These are phyloP conservation scores for Meda fulgida DNA, from an alignment of 2,797 vertebrate genomes.

Conservation along the genomic window DNA sequence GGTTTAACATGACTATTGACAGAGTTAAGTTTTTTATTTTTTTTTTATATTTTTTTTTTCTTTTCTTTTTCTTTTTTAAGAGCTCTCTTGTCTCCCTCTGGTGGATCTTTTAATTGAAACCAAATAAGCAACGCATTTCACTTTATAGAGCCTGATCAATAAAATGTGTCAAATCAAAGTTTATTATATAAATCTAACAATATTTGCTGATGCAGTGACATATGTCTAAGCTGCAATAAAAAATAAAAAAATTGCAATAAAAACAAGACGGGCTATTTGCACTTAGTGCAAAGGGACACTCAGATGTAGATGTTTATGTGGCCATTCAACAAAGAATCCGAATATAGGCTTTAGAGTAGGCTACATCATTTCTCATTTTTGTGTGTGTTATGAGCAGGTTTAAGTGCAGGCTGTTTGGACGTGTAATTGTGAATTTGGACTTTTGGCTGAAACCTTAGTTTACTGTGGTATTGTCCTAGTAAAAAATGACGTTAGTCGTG, in stretches of 20 bases:
- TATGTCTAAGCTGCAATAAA: background rate
- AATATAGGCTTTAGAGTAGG: background rate
- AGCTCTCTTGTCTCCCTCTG: conserved; percentile 30
- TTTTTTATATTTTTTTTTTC: background rate
- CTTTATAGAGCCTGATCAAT: background rate
- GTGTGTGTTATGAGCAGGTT: background rate
- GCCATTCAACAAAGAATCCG: background rate
- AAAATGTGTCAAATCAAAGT: background rate
- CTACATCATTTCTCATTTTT: background rate
- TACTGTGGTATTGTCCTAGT: background rate
- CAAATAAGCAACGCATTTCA: background rate
- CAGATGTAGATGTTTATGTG: background rate
- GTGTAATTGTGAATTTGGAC: background rate
- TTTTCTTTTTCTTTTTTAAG: background rate
- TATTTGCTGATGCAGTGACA: background rate
- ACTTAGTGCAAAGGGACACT: background rate
- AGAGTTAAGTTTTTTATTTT: background rate
- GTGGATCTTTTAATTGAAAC: background rate
- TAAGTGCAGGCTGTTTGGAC: background rate
- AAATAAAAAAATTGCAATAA: background rate
- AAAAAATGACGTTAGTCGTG: background rate
- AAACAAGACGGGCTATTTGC: background rate
- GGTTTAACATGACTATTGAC: background rate
- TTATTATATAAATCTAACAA: background rate
- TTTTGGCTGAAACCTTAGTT: background rate